These are phyloP conservation scores for Hydrophis major DNA, from an alignment of 2,797 vertebrate species.

Conservation along the genomic window DNA sequence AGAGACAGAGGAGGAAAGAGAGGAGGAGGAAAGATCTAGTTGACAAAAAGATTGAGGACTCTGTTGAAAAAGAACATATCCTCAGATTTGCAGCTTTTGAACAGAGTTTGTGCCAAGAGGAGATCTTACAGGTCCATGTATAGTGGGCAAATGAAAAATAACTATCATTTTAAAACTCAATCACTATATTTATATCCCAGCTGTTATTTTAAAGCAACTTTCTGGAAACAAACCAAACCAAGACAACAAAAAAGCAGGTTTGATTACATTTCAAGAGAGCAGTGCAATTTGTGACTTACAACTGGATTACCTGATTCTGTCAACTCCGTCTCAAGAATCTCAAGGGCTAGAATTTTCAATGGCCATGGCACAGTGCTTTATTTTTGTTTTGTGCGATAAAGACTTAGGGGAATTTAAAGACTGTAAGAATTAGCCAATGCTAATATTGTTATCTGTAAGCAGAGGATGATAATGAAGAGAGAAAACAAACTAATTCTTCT, in stretches of 20 bases:
- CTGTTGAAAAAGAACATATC: background rate
- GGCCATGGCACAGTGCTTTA: background rate
- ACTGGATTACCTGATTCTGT: background rate
- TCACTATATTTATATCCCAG: conserved; percentile 19
- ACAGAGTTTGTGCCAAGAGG: conserved; percentile 9
- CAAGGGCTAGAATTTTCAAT: background rate
- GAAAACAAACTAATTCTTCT: background rate
- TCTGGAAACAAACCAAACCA: conserved; percentile 4
- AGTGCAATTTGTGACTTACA: background rate
- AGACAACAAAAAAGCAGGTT: conserved; percentile 3
- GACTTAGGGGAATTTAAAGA: background rate
- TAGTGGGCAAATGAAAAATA: conserved; percentile 16
- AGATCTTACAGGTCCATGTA: background rate
- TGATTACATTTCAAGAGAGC: conserved; percentile 13
- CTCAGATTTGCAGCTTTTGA: conserved; percentile 12
- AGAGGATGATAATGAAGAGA: background rate
- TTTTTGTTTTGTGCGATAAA: background rate
- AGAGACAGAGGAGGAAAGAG: background rate
- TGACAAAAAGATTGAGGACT: conserved; percentile 26
- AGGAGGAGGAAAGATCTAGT: background rate
- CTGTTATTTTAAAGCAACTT: conserved; percentile 11
- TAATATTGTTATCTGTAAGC: background rate
- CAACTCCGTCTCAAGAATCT: background rate
- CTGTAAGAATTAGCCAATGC: background rate
- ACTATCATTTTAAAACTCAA: conserved; percentile 24